phyloP scores from a whole-genome alignment of 2,113 vertebrate genomes.

The Monopterus albus region DNA sequence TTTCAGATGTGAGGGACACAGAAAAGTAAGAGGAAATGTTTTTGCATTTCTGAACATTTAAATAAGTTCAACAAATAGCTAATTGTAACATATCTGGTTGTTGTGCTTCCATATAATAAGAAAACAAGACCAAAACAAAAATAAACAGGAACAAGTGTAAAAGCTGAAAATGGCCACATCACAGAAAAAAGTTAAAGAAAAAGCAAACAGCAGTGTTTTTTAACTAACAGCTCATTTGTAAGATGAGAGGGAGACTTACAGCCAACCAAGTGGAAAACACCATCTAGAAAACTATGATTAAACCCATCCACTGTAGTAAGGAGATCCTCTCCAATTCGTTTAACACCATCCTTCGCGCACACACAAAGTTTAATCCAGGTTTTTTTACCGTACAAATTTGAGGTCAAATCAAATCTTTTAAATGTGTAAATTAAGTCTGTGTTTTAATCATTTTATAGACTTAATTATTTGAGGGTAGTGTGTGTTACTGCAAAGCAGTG shows the following conservation, averaged over 20 bases:
- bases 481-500: not conserved
- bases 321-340: slow-evolving; percentile 70
- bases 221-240: slow-evolving; percentile 42
- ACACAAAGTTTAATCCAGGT: slow-evolving; percentile 24
- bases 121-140: too few species aligned
- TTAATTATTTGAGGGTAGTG: not conserved
- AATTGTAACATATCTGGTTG: too few species aligned
- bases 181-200: not conserved
- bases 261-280: slow-evolving; percentile 72
- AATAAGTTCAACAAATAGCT: too few species aligned
- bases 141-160: not conserved
- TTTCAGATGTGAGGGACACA: too few species aligned
- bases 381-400: slow-evolving; percentile 43
- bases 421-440: slow-evolving; percentile 43
- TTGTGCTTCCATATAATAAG: too few species aligned
- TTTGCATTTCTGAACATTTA: too few species aligned
- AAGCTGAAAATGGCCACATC: not conserved
- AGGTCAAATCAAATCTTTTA: slow-evolving; percentile 49
- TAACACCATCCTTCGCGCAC: slow-evolving; percentile 53
- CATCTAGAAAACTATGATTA: slow-evolving; percentile 71
- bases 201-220: slow-evolving; percentile 18
- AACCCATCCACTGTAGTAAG: slow-evolving; percentile 71
- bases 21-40: not conserved
- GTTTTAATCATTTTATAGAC: slow-evolving; percentile 49
- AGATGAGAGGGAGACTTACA: slow-evolving; percentile 46